Base-by-base conservation (phyloP, 1,140 invertebrate genomes). In the Drosophila teissieri region DNA sequence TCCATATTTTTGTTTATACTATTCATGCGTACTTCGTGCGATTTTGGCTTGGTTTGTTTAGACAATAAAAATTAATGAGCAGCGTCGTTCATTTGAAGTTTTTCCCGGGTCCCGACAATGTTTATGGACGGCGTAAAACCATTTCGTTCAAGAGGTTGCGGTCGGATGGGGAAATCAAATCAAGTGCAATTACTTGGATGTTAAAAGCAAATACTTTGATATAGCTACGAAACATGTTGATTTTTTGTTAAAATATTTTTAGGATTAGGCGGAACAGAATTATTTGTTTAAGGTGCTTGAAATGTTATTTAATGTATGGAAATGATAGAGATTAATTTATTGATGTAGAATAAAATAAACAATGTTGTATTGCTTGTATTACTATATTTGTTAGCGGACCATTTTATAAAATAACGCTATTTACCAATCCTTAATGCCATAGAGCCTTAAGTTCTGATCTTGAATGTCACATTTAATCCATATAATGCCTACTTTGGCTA, bases 61-160 rank as follows among this genome's bases (percentile, higher is more conserved):
- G 73, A 76, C 62, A 75, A 76, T 76, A 75, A 76, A 76, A 75
- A 58, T 55, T 64, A 56, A 74, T 64, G 51, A 62, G 44, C 52
- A 42, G 45, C 52, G 72, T 42, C 61, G 36, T 67, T 56, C 73
- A 76, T 76, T 76, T 76, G 73, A 76, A 67, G 73, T 76, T 75
- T 22, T 56, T 68, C 0, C 37, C 24, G 14, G 46, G 69, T 15
- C 49, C 46, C 14, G 52, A 45, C 53, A 22, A 64, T 64, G 70
- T 75, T 75, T 75, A 75, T 75, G 31, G 17, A 4, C 19, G 17
- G n/a, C 36, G 14, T 75, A 37, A 17, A 57, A 15, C 40, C 24
- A 56, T 51, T 55, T 44, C 17, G 27, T 36, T 51, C 14, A 62
- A 61, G 53, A 64, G 39, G 34, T 55, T 51, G 44, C 37, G 51